Evolutionary conservation across 2,113 vertebrate genomes (phyloP), one percentile per base, ranked within the genome.

Genomic region (Rana temporaria): DNA sequence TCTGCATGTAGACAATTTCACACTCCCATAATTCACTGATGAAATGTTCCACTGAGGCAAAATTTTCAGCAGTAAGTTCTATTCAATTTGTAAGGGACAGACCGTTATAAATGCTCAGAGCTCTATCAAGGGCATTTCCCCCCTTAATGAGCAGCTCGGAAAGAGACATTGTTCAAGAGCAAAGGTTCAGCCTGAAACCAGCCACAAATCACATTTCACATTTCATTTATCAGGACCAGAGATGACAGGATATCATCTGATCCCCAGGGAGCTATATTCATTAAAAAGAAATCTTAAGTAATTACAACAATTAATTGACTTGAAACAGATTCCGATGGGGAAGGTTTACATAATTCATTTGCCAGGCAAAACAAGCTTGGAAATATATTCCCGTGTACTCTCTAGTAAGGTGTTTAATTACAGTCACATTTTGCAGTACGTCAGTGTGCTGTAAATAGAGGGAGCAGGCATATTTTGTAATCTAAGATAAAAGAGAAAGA

Each of bases 241-340:
- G 92, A 94, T 95, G 94, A 95, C 95, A 95, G 93, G 92, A 91
- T 93, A 93, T 92, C 92, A 93, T 92, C 84, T 89, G 92, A 91
- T 95, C 95, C 91, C 94, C 0, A 77, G 93, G 94, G 94, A 95
- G 91, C 89, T 90, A 91, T 94, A 93, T 95, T 95, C 94, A 96
- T 95, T 95, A 95, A 95, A 94, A 95, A 94, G 93, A 94, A 96
- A 95, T 95, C 94, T 95, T 96, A 95, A 95, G 94, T 95, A 95
- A 96, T 96, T 95, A 95, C 94, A 95, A 95, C 94, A 95, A 95
- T 95, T 95, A 95, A 95, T 96, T 95, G 95, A 92, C 94, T 95
- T 93, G 92, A 95, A 94, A 95, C 91, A 90, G 93, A 93, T 94
- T 93, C 90, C 91, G 90, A 91, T 95, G 91, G 91, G 90, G 91